These are phyloP conservation scores for Lycodopsis pacificus DNA, from an alignment of 2,797 vertebrate species.

Conservation along the genomic window DNA sequence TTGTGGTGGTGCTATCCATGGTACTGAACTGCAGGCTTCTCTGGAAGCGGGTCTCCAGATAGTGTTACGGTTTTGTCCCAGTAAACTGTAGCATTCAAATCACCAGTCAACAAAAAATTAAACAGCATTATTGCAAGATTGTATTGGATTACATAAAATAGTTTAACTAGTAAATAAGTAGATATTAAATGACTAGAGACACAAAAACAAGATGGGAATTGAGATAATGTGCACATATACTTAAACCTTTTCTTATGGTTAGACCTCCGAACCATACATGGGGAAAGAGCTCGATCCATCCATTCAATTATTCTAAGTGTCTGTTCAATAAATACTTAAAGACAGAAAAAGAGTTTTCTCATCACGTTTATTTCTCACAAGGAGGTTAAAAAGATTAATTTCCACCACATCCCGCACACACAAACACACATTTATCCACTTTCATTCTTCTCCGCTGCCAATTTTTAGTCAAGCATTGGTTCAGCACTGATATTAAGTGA, in stretches of 20 bases:
- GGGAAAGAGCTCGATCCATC: too few relatives aligned
- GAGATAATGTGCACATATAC: too few relatives aligned
- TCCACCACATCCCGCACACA: neutral
- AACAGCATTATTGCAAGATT: neutral
- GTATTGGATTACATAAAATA: neutral
- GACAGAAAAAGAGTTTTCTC: too few relatives aligned
- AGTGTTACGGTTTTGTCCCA: neutral
- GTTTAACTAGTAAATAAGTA: too few relatives aligned
- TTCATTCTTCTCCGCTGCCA: conserved; percentile 35
- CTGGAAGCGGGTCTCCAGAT: neutral
- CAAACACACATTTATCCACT: neutral
- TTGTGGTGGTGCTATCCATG: conserved; percentile 34
- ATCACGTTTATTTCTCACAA: too few relatives aligned
- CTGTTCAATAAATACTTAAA: too few relatives aligned
- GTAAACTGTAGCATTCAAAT: neutral
- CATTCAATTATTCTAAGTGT: too few relatives aligned
- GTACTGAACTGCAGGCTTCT: conserved; percentile 21
- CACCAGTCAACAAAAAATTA: neutral
- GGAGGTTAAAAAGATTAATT: too few relatives aligned
- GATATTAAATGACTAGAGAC: neutral
- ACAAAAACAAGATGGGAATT: neutral
- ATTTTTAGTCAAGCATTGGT: conserved; percentile 38
- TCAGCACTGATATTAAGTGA: conserved; percentile 48
- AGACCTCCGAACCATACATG: too few relatives aligned
- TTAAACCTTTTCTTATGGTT: too few relatives aligned